Conservation (phyloP, 2,888 invertebrate genomes). For the Coenonympha glycerion region DNA sequence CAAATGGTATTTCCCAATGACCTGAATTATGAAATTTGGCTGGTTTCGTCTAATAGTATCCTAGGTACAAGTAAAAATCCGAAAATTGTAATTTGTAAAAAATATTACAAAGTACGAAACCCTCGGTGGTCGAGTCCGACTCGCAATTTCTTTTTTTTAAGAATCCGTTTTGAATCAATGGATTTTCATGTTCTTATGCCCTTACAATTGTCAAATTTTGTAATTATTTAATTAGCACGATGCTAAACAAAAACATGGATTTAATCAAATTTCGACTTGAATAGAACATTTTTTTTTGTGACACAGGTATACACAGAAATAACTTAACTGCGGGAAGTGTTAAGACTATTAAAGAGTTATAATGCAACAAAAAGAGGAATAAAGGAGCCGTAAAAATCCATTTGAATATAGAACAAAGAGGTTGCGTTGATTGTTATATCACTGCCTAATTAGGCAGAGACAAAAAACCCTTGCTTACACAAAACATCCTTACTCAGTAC, state of each 20-base stretch:
- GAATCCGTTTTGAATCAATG: no score
- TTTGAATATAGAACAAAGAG: slow-evolving; percentile 30
- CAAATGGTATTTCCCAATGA: no score
- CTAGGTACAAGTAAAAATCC: no score
- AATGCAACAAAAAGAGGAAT: slow-evolving; percentile 8
- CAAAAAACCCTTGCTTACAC: slow-evolving; percentile 44
- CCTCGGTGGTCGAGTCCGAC: no score
- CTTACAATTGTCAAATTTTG: no score
- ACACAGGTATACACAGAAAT: not conserved
- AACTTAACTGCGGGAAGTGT: not conserved
- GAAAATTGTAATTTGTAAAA: no score
- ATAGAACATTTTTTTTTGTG: not conserved
- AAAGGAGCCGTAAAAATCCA: slow-evolving; percentile 1
- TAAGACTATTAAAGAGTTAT: not conserved
- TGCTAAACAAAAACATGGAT: not conserved
- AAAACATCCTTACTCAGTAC: slow-evolving; percentile 58
- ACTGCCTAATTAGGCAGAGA: slow-evolving; percentile 42
- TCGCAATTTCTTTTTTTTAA: no score
- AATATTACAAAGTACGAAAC: no score
- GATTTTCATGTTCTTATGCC: no score
- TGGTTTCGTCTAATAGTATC: no score
- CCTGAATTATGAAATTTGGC: no score
- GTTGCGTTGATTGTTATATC: slow-evolving; percentile 39
- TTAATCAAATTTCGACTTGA: not conserved
- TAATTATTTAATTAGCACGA: no score